Base-by-base conservation (phyloP, 2,797 vertebrate genomes). In the Phataginus tricuspis region DNA sequence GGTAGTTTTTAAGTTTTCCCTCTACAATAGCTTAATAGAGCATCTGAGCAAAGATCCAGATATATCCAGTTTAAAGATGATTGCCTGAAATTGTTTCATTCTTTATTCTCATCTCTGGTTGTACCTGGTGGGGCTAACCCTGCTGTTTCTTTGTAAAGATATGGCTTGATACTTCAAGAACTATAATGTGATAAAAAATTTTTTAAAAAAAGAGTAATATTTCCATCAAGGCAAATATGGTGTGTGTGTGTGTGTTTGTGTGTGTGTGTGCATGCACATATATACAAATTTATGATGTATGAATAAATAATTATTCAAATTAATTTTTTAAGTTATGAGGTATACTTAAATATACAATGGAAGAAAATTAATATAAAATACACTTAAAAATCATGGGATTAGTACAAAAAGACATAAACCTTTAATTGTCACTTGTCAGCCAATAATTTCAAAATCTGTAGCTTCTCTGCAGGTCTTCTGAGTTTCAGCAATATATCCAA, bases 241-340 rank as follows among this genome's bases (percentile, higher is more conserved):
- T 84, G 10, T 86, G 31, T 86, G 14, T n/a, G 27, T 63, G 18
- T 68, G 39, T 39, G 39, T 39, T 4, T 27, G 71, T 29, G 27
- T 63, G 49, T 27, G 71, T 29, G 27, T 63, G 49, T 42, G 13
- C 37, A 51, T 15, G 3, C 29, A 53, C 39, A 2, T n/a, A 55
- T 12, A 27, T 29, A 69, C 34, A 18, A 49, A 68, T 90, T 51
- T 66, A 21, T 37, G 37, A 72, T 83, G 16, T 86, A 31, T 78
- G 63, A 63, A 83, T 69, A 25, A 45, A n/a, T 64, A 4, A 68
- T 61, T 61, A 86, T 69, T 87, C 21, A 55, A 86, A 74, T 55
- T 96, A 71, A 72, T 87, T 92, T 91, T 95, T 92, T 72, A 86
- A 92, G 66, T 83, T 61, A 49, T 72, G 25, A 72, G 9, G 15